A percentile compares a stretch with the other conserved stretches of the same genome.
phyloP scores from a whole-genome alignment of 92 coral and sea anemone genomes.

The Desmophyllum pertusum region DNA sequence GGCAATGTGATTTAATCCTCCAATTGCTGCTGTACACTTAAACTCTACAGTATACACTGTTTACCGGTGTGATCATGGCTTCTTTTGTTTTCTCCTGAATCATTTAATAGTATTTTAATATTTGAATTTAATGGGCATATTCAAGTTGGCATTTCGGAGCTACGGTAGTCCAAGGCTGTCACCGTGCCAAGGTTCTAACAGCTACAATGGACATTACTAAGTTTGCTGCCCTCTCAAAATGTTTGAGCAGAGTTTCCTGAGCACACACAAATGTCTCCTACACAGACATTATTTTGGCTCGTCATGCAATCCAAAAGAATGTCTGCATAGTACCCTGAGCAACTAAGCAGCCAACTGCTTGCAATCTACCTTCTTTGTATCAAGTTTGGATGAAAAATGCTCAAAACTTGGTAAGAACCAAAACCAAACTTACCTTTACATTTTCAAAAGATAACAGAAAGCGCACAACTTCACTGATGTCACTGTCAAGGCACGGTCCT shows the following conservation, averaged over 20 bases:
- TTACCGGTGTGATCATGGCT: neutral
- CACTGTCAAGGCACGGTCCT: conserved; percentile 72
- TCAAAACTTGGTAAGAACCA: neutral
- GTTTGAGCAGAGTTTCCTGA: too few relatives aligned
- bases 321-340: neutral
- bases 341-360: neutral
- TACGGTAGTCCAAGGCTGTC: too few relatives aligned
- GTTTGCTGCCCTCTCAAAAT: too few relatives aligned
- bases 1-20: too few relatives aligned
- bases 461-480: conserved; percentile 66
- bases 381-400: neutral
- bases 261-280: too few relatives aligned
- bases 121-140: too few relatives aligned
- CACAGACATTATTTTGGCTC: neutral
- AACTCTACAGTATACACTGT: neutral
- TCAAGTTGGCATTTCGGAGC: too few relatives aligned
- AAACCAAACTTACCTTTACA: conserved; percentile 57
- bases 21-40: neutral
- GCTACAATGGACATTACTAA: too few relatives aligned
- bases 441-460: conserved; percentile 75
- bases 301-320: neutral
- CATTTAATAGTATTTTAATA: too few relatives aligned
- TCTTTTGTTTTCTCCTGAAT: too few relatives aligned
- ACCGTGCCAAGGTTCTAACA: too few relatives aligned
- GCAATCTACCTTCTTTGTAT: neutral